Evolutionary conservation across 2,797 vertebrate genomes (phyloP).

Genomic region (Psittacula derbiana): DNA sequence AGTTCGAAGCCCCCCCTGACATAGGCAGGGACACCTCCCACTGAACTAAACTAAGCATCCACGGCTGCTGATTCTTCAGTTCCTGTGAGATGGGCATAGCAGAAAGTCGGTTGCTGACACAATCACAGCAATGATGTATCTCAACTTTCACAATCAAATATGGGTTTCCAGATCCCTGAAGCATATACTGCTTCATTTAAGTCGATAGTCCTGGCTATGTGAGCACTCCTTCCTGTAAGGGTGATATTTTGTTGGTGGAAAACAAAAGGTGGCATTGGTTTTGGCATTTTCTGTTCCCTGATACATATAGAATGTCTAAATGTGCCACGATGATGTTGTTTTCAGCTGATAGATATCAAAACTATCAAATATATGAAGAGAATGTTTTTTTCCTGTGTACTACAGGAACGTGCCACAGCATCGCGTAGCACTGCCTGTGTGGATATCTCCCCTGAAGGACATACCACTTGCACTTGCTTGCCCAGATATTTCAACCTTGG

Average conservation of each 20-base stretch:
- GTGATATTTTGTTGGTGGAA: not conserved
- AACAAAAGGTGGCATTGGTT: fast-evolving
- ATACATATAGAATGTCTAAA: not conserved
- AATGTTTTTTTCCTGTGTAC: not conserved
- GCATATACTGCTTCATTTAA: fast-evolving
- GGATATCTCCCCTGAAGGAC: not conserved
- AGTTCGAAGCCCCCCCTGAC: too few species aligned
- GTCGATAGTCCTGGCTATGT: fast-evolving
- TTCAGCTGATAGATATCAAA: not conserved
- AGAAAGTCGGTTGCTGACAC: fast-evolving
- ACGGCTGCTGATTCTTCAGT: not conserved
- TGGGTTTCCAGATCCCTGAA: not conserved
- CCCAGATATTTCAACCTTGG: not conserved
- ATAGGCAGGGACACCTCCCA: too few species aligned
- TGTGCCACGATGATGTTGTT: not conserved
- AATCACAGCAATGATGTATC: fast-evolving
- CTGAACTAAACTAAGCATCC: too few species aligned
- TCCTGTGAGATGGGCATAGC: not conserved
- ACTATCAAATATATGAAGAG: not conserved
- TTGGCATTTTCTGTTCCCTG: not conserved
- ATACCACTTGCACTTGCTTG: not conserved
- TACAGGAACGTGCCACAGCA: not conserved
- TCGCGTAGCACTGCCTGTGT: not conserved
- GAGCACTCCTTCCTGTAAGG: fast-evolving
- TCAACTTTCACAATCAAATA: not conserved